These are phyloP conservation scores for Bombus sibiricus DNA, from an alignment of 1,140 invertebrate genomes.

Conservation along the genomic window DNA sequence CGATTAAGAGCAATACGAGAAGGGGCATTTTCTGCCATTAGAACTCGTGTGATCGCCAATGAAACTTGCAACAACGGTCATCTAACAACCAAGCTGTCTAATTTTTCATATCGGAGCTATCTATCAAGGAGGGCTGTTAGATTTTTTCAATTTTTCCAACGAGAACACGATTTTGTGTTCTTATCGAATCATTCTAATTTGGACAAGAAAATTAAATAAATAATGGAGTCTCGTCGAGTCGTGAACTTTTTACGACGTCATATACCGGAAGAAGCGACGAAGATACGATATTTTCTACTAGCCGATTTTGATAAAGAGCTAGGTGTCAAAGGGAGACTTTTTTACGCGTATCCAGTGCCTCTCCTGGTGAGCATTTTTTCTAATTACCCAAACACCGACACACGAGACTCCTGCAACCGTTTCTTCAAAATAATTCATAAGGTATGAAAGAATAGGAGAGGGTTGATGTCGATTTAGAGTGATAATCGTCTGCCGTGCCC, in stretches of 20 bases:
- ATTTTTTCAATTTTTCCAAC: not conserved
- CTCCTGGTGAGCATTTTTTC: conserved; percentile 26
- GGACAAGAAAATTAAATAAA: too few relatives aligned
- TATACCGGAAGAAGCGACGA: not conserved
- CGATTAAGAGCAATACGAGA: conserved; percentile 7
- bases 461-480: conserved; percentile 44
- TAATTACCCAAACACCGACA: not conserved
- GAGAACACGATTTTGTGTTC: not conserved
- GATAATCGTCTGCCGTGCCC: conserved; percentile 22
- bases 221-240: conserved; percentile 12
- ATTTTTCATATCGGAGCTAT: conserved; percentile 55
- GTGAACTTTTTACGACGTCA: conserved; percentile 7
- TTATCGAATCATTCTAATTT: not conserved
- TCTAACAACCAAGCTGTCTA: conserved; percentile 24
- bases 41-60: conserved; percentile 42
- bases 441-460: not conserved
- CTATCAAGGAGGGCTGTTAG: not conserved
- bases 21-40: not conserved
- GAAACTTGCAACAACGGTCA: conserved; percentile 49
- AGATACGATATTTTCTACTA: conserved; percentile 60
- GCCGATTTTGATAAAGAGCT: conserved; percentile 51
- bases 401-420: conserved; percentile 17
- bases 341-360: conserved; percentile 34
- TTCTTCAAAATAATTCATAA: not conserved
- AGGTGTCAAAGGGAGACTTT: conserved; percentile 6